phyloP scores from a whole-genome alignment of 2,888 invertebrate species.

The Synanthedon myopaeformis region DNA sequence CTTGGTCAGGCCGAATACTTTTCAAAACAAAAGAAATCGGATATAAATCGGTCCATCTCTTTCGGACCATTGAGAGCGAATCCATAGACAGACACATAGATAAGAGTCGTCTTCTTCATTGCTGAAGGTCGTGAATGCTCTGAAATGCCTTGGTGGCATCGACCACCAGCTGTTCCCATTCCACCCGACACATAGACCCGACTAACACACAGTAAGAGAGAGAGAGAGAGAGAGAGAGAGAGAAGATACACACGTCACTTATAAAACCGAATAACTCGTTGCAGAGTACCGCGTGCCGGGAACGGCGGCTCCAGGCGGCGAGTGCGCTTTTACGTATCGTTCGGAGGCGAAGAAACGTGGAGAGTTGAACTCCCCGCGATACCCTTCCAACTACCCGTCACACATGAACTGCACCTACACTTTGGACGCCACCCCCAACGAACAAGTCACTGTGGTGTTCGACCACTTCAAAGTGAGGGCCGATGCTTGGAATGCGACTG shows the following conservation, averaged over 20 bases:
- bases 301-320: slow-evolving; percentile 91
- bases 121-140: too few relatives aligned
- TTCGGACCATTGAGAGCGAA: too few relatives aligned
- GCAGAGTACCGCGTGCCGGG: slow-evolving; percentile 94
- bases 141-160: too few relatives aligned
- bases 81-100: too few relatives aligned
- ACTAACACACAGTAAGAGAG: too few relatives aligned
- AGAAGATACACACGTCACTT: neutral
- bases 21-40: too few relatives aligned
- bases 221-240: slow-evolving; percentile 6
- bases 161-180: too few relatives aligned
- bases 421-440: slow-evolving; percentile 87
- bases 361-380: slow-evolving; percentile 95
- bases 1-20: too few relatives aligned
- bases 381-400: slow-evolving; percentile 97
- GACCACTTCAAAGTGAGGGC: slow-evolving; percentile 92
- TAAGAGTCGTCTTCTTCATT: too few relatives aligned
- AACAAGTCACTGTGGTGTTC: slow-evolving; percentile 91
- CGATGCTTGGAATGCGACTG: slow-evolving; percentile 81
- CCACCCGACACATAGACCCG: too few relatives aligned
- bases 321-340: slow-evolving; percentile 91
- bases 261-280: slow-evolving; percentile 1
- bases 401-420: slow-evolving; percentile 94
- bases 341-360: slow-evolving; percentile 89
- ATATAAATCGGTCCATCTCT: too few relatives aligned